Base-by-base conservation (phyloP, 2,797 vertebrate genomes). In the Eupleurogrammus muticus region DNA sequence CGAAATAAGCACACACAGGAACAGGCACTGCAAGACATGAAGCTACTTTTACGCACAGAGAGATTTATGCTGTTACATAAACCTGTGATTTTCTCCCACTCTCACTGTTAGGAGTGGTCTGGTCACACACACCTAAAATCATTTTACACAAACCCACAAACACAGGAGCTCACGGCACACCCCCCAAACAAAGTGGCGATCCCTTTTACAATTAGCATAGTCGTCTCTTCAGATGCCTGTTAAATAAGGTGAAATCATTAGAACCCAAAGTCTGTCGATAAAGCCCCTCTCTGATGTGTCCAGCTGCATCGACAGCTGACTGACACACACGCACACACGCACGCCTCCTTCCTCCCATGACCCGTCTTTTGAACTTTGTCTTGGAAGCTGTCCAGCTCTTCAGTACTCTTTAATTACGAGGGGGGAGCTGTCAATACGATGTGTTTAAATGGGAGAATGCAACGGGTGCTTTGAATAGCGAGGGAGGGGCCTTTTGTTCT, bases 341-440 rank as follows among this genome's bases (percentile, higher is more conserved):
- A 51, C 82, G 19, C 71, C 70, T 70, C 81, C 85, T 95, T 95
- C 96, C 97, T 96, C 95, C 95, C 95, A 94, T 98, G 97, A 99
- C 97, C 97, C 94, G 93, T 97, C 96, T 98, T 92, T 98, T 99
- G 97, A 99, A 99, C 98, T 99, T 99, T 98, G 97, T 98, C 96
- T 98, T 98, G 97, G 97, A 98, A 94, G 95, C 94, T 71, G 90
- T 96, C 97, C 97, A 97, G 96, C 96, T 96, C 96, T 96, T 98
- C 90, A 90, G 89, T 97, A 97, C 96, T 96, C 95, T 98, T 99
- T 99, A 99, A 99, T 99, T 99, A 99, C 98, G 98, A 98, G 98
- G 96, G 96, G 97, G 96, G 96, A 97, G 96, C 96, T 99, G 98
- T 99, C 98, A 97, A 99, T 99, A 99, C 96, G 97, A 98, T 99